phyloP scores from a whole-genome alignment of 1,140 invertebrate species.

The Caenorhabditis briggsae region DNA sequence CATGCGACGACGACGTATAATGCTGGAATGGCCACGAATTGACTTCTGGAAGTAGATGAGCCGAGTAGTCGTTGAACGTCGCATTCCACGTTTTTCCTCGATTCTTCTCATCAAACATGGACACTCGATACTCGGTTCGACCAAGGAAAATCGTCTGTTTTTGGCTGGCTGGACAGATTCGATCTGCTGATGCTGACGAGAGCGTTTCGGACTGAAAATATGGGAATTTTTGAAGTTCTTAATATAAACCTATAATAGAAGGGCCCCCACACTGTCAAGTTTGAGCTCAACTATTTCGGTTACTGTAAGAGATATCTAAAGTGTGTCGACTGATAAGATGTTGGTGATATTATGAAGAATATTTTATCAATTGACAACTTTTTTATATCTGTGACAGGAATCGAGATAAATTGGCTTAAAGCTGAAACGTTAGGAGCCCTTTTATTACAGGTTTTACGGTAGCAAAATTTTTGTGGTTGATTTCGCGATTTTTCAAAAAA shows the following conservation, averaged over 20 bases:
- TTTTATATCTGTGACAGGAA: no score
- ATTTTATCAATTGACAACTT: no score
- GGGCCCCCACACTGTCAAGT: no score
- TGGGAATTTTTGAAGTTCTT: background rate
- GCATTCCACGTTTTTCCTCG: slow-evolving; percentile 93
- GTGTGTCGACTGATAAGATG: no score
- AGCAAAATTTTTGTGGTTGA: no score
- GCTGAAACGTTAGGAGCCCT: no score
- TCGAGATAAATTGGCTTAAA: no score
- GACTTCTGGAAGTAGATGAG: slow-evolving; percentile 78
- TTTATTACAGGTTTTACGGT: no score
- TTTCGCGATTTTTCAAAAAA: no score
- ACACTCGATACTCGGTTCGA: slow-evolving; percentile 91
- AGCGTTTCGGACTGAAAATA: slow-evolving; percentile 77
- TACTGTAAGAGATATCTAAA: no score
- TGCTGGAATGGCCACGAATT: slow-evolving; percentile 57
- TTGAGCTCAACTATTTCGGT: no score
- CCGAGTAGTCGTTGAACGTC: slow-evolving; percentile 84
- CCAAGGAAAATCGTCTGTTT: slow-evolving; percentile 84
- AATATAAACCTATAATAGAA: background rate
- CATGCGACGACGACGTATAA: slow-evolving; percentile 90
- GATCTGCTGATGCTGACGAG: slow-evolving; percentile 81
- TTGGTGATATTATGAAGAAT: no score
- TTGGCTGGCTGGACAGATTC: slow-evolving; percentile 80
- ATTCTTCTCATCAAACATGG: slow-evolving; percentile 90